Percentiles rank a stretch among this genome's conserved stretches.
phyloP scores from a whole-genome alignment of 2,797 vertebrate genomes.

The Synaphobranchus kaupii region DNA sequence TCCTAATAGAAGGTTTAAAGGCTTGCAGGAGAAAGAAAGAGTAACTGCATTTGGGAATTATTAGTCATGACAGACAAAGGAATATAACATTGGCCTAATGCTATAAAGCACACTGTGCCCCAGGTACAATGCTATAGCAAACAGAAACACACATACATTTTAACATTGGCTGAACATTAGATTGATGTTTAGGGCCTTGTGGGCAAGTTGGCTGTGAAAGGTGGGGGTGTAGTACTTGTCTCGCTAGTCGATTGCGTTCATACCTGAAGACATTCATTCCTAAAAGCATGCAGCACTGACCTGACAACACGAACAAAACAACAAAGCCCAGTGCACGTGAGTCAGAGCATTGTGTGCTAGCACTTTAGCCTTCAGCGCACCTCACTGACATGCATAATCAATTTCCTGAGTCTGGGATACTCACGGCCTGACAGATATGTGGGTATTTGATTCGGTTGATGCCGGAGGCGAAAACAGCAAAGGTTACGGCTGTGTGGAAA shows the following conservation, averaged over 20 bases:
- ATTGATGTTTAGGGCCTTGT: not conserved
- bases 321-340: not conserved
- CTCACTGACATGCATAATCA: not conserved
- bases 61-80: not conserved
- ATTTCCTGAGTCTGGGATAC: constrained; percentile 53
- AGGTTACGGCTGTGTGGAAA: constrained; percentile 88
- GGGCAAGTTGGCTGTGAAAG: not conserved
- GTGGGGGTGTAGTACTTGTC: not conserved
- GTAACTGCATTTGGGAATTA: not conserved
- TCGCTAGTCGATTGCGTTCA: not conserved
- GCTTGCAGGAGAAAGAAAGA: not conserved
- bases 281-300: not conserved
- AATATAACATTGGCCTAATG: not conserved
- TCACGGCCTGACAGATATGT: constrained; percentile 90
- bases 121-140: too few species aligned
- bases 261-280: not conserved
- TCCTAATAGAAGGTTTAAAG: not conserved
- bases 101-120: not conserved
- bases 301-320: constrained; percentile 2
- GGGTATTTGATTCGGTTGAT: constrained; percentile 91
- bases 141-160: not conserved
- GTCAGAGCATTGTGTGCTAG: not conserved
- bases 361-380: not conserved
- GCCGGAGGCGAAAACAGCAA: constrained; percentile 89
- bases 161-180: not conserved